A percentile compares a stretch with the other conserved stretches of the same genome.
phyloP scores from a whole-genome alignment of 1,140 invertebrate species.

The Galleria mellonella region DNA sequence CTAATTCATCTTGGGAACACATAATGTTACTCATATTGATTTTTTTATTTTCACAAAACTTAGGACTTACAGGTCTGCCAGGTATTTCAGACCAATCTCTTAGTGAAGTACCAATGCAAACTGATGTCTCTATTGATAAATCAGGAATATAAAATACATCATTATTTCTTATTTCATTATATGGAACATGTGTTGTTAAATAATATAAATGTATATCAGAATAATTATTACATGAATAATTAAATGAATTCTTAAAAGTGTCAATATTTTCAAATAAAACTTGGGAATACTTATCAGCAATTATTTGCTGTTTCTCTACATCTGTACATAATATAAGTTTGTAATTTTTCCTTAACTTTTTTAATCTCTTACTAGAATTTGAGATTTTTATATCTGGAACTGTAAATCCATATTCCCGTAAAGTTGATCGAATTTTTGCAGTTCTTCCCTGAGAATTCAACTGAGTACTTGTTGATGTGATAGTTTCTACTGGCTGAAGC shows the following conservation, averaged over 20 bases:
- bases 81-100: constrained; percentile 65
- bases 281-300: constrained; percentile 48
- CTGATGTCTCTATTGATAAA: constrained; percentile 31
- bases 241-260: constrained; percentile 7
- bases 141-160: constrained; percentile 65
- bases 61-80: constrained; percentile 59
- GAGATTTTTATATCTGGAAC: constrained; percentile 35
- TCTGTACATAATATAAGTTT: constrained; percentile 38
- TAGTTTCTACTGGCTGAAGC: constrained; percentile 26
- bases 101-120: constrained; percentile 48
- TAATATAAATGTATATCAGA: constrained; percentile 22
- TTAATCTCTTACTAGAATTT: constrained; percentile 23
- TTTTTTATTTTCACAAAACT: constrained; percentile 12
- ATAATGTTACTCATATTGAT: constrained; percentile 38
- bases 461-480: constrained; percentile 29
- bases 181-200: constrained; percentile 35
- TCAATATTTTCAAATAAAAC: constrained; percentile 40
- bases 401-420: constrained; percentile 63
- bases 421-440: constrained; percentile 44
- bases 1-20: constrained; percentile 48
- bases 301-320: constrained; percentile 45
- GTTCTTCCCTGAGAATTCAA: constrained; percentile 38
- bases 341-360: constrained; percentile 36
- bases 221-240: constrained; percentile 5
- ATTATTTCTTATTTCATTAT: constrained; percentile 41